Percentiles rank a stretch among this genome's conserved stretches.
phyloP scores from a whole-genome alignment of 92 coral and sea anemone species.

The Actinernus sp. region DNA sequence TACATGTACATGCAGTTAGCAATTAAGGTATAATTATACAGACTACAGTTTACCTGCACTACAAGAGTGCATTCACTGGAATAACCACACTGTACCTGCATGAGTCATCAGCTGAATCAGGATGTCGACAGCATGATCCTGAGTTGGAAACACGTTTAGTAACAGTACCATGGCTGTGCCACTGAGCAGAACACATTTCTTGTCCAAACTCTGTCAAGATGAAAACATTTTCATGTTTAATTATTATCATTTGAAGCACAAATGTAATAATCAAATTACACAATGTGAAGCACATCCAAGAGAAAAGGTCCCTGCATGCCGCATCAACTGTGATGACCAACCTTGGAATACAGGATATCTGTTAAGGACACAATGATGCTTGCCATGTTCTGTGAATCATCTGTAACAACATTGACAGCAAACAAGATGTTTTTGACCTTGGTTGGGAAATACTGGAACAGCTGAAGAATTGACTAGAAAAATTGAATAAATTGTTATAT shows the following conservation, averaged over 20 bases:
- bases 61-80: too few relatives aligned
- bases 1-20: not conserved
- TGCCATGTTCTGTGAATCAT: constrained; percentile 1
- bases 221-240: not conserved
- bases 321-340: not conserved
- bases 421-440: constrained; percentile 5
- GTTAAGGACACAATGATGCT: constrained; percentile 1
- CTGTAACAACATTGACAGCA: not conserved
- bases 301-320: not conserved
- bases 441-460: constrained; percentile 44
- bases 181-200: constrained; percentile 57
- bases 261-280: not conserved
- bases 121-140: constrained; percentile 5
- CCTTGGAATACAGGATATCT: constrained; percentile 29
- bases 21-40: not conserved
- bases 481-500: not conserved
- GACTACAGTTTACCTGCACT: too few relatives aligned
- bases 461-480: constrained; percentile 37
- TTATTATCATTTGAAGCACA: not conserved
- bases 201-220: constrained; percentile 20
- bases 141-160: constrained; percentile 23
- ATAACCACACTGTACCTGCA: too few relatives aligned
- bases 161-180: constrained; percentile 53
- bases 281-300: too few relatives aligned
- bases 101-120: constrained; percentile 28